A percentile compares a stretch with the other conserved stretches of the same genome.
phyloP scores from a whole-genome alignment of 2,113 vertebrate genomes.

The Ceyx margarethae region DNA sequence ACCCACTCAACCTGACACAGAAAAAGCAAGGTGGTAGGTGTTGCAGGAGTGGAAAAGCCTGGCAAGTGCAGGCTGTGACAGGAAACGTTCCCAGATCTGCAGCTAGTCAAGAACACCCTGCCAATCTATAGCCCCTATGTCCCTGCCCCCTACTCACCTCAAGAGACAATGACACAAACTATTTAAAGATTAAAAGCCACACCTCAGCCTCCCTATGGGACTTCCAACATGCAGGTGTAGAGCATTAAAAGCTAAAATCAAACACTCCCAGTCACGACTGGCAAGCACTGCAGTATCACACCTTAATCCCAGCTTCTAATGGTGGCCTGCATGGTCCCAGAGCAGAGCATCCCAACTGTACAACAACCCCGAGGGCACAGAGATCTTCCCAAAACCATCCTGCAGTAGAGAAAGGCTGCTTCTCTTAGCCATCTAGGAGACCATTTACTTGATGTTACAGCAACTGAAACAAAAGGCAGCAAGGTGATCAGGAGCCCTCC shows the following conservation, averaged over 20 bases:
- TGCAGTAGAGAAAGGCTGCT: neutral
- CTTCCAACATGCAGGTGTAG: neutral
- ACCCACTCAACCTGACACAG: neutral
- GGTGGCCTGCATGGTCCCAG: neutral
- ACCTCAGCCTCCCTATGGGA: neutral
- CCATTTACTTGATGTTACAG: neutral
- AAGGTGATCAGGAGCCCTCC: neutral
- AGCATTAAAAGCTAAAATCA: neutral
- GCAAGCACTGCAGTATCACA: fast-evolving
- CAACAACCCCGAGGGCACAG: neutral
- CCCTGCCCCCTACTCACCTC: neutral
- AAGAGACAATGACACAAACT: neutral
- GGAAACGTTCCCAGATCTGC: fast-evolving
- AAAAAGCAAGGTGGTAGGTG: constrained; percentile 15
- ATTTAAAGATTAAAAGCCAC: neutral
- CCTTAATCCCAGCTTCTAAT: neutral
- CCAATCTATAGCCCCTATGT: neutral
- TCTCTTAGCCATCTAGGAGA: neutral
- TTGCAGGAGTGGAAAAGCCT: neutral
- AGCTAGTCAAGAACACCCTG: neutral
- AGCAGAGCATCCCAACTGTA: neutral
- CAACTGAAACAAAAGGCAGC: neutral
- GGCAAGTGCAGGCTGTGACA: neutral
- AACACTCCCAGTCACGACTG: neutral
- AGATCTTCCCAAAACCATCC: neutral